phyloP scores from a whole-genome alignment of 1,140 invertebrate genomes.

The Tetragonula clypearis region DNA sequence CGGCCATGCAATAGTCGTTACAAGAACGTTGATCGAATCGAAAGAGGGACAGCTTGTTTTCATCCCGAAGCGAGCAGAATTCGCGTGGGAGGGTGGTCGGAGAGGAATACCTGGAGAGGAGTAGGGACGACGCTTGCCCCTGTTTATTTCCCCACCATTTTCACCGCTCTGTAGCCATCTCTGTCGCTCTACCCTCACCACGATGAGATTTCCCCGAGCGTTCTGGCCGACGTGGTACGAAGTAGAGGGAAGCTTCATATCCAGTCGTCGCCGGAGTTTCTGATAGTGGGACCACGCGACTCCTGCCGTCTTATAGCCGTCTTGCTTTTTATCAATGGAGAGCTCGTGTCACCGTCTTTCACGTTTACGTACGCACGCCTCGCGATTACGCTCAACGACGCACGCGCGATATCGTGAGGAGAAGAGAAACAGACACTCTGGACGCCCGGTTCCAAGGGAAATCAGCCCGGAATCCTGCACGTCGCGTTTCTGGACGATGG shows the following conservation, averaged over 20 bases:
- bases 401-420: slow-evolving; percentile 65
- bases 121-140: slow-evolving; percentile 31
- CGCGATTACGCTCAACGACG: slow-evolving; percentile 65
- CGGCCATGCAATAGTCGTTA: background rate
- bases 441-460: slow-evolving; percentile 11
- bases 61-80: slow-evolving; percentile 20
- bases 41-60: slow-evolving; percentile 57
- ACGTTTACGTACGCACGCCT: slow-evolving; percentile 61
- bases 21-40: slow-evolving; percentile 8
- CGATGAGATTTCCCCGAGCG: background rate
- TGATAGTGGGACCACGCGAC: slow-evolving; percentile 63
- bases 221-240: background rate
- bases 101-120: background rate
- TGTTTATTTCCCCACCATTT: slow-evolving; percentile 48
- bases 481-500: slow-evolving; percentile 10
- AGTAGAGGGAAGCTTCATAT: slow-evolving; percentile 45
- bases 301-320: slow-evolving; percentile 52
- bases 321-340: slow-evolving; percentile 66
- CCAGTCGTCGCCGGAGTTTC: slow-evolving; percentile 70
- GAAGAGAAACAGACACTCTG: slow-evolving; percentile 30
- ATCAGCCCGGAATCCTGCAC: slow-evolving; percentile 26
- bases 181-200: slow-evolving; percentile 50
- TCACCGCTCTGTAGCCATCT: background rate
- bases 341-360: slow-evolving; percentile 60
- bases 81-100: background rate